Conservation (phyloP, 2,888 invertebrate genomes). For the Oxytorus armatus region DNA sequence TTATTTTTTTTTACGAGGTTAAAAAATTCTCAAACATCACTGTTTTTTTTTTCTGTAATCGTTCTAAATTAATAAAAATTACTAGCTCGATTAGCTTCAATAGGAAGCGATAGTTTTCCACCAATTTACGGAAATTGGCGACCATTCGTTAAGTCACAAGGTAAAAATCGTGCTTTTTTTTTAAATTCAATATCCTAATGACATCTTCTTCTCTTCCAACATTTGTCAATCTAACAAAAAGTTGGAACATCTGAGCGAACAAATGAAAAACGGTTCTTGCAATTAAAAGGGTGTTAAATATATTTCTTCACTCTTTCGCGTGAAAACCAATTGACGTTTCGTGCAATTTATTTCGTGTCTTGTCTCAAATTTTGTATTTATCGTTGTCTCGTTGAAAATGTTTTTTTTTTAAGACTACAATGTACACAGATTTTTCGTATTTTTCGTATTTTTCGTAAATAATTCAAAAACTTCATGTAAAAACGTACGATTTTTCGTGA, state of each 20-base stretch:
- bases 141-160: constrained; percentile 44
- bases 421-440: too few relatives aligned
- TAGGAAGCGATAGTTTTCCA: constrained; percentile 70
- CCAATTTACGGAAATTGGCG: constrained; percentile 56
- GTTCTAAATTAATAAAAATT: constrained; percentile 18
- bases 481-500: background rate
- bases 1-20: constrained; percentile 21
- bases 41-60: background rate
- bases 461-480: background rate
- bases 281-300: background rate
- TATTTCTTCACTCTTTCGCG: background rate
- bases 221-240: constrained; percentile 9
- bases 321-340: background rate
- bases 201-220: background rate
- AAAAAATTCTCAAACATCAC: constrained; percentile 1
- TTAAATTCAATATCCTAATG: background rate
- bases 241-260: constrained; percentile 8
- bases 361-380: too few relatives aligned
- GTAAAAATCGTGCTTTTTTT: background rate
- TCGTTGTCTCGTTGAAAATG: too few relatives aligned
- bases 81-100: constrained; percentile 73
- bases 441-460: too few relatives aligned
- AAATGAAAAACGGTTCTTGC: constrained; percentile 29
- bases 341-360: background rate
- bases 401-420: too few relatives aligned